Percentiles rank a stretch among this genome's conserved stretches.
These are phyloP conservation scores for Sminthurinus aureus DNA, from an alignment of 2,888 invertebrate species.

Conservation along the genomic window DNA sequence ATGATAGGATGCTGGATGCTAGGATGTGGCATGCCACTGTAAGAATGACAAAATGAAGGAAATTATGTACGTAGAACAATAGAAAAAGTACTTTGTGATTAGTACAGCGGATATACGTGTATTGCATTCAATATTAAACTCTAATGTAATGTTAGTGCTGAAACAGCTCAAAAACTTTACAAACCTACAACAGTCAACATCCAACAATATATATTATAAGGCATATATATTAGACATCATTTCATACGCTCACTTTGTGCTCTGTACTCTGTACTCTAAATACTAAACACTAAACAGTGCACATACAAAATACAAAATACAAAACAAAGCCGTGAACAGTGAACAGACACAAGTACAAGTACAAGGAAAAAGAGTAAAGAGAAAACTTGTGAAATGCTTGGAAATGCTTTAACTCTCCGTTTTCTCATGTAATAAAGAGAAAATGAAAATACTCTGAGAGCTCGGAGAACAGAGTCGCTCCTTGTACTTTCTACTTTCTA, in stretches of 20 bases:
- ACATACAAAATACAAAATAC: too few relatives aligned
- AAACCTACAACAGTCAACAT: too few relatives aligned
- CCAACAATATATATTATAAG: too few relatives aligned
- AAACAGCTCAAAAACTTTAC: too few relatives aligned
- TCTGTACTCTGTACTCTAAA: too few relatives aligned
- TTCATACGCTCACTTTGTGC: too few relatives aligned
- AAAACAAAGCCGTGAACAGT: too few relatives aligned
- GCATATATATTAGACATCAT: too few relatives aligned
- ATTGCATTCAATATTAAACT: slow-evolving; percentile 8
- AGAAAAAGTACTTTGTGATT: slow-evolving; percentile 30
- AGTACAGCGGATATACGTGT: slow-evolving; percentile 15
- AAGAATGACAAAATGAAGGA: slow-evolving; percentile 8
- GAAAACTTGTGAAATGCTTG: not conserved
- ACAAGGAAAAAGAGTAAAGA: not conserved
- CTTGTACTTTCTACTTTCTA: too few relatives aligned
- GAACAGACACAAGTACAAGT: not conserved
- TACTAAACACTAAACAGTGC: too few relatives aligned
- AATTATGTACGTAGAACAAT: slow-evolving; percentile 5
- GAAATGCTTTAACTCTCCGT: not conserved
- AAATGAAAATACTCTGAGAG: not conserved
- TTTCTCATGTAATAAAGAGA: not conserved
- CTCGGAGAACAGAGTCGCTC: too few relatives aligned
- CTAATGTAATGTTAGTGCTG: too few relatives aligned
- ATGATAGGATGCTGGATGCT: not conserved
- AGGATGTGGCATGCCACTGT: not conserved